Evolutionary conservation across 1,140 invertebrate genomes (phyloP), one percentile per base, ranked within the genome.

Genomic region (Papilio dardanus): DNA sequence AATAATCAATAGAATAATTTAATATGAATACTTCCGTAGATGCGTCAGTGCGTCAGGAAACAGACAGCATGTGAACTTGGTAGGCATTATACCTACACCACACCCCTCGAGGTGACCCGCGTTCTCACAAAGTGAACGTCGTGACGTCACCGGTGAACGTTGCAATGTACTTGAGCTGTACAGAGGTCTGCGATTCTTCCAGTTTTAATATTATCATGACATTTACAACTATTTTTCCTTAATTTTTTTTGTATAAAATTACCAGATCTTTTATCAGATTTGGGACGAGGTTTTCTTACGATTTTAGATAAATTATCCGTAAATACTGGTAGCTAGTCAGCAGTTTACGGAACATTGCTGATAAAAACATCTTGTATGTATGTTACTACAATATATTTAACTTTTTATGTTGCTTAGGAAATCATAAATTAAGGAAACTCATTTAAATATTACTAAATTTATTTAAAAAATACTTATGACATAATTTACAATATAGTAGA

Each of bases 401-500:
- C 4, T 35, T 16, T n/a, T 33, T n/a, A n/a, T 66, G 21, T 50
- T 0, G 21, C 3, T 12, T 10, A 28, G 21, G 21, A 24, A 54
- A 54, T 24, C n/a, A 24, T 54, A 58, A 58, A 58, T 16, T 0
- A 73, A 73, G 14, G 14, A 42, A 71, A 50, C 42, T n/a, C n/a
- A 73, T 58, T n/a, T 73, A 73, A 73, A 73, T n/a, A 58, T 71
- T 73, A 58, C 54, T 62, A 62, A 8, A 62, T 73, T 73, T 73
- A 73, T 73, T 73, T 73, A 73, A 73, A 71, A 73, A 73, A 58
- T 73, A 73, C 71, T 73, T 73, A 73, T 73, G 71, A 54, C 71
- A 73, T 73, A 73, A 58, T 73, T 73, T 73, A 73, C 31, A 73
- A 73, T 73, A 73, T 24, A 73, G 71, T 73, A 73, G 24, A 33